A percentile compares a stretch with the other conserved stretches of the same genome.
Conservation (phyloP, 2,113 vertebrate genomes). For the Mustela lutreola region DNA sequence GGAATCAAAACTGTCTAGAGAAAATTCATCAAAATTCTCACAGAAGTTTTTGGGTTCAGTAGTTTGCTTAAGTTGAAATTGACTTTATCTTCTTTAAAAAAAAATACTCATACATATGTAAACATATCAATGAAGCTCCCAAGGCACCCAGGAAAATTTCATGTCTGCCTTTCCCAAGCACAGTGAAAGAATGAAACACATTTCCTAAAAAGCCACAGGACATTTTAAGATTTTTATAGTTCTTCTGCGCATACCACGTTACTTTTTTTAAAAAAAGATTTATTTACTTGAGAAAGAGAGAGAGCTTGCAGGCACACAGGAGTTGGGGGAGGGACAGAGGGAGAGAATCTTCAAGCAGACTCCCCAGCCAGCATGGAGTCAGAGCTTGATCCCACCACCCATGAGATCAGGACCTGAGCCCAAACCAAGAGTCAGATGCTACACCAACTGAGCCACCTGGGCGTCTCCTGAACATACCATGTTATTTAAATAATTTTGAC, state of each 20-base stretch:
- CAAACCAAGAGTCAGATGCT: not conserved
- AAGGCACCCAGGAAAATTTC: not conserved
- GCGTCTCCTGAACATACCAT: not conserved
- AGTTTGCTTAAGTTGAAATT: not conserved
- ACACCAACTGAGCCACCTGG: not conserved
- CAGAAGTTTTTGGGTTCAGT: not conserved
- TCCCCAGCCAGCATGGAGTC: not conserved
- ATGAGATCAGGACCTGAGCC: not conserved
- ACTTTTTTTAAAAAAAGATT: not conserved
- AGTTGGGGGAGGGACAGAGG: not conserved
- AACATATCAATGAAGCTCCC: not conserved
- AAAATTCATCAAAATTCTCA: conserved; percentile 32
- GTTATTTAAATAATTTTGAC: conserved; percentile 32
- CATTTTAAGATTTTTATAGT: conserved; percentile 11
- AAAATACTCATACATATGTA: not conserved
- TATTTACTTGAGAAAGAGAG: not conserved
- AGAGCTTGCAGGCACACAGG: not conserved
- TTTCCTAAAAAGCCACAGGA: not conserved
- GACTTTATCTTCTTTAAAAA: not conserved
- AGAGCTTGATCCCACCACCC: not conserved
- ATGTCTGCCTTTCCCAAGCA: not conserved
- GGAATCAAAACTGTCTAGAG: not conserved
- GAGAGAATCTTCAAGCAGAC: not conserved
- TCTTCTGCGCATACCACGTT: not conserved
- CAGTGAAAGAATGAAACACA: not conserved